phyloP scores from a whole-genome alignment of 2,797 vertebrate genomes.

The Onychomys arenicola region DNA sequence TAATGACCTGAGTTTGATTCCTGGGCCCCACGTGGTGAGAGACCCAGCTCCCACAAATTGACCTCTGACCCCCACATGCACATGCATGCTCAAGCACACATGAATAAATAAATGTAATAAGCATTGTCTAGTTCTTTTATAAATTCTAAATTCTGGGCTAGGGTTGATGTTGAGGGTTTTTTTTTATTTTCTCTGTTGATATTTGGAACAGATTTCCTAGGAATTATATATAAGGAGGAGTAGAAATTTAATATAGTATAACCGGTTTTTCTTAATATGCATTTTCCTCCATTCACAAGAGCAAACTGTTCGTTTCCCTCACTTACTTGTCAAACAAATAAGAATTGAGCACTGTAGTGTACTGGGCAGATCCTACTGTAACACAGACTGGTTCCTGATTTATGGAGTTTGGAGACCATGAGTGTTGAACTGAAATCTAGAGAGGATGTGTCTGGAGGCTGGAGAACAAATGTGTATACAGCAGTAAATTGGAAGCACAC shows the following conservation, averaged over 20 bases:
- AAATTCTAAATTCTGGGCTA: not conserved
- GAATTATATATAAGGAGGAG: not conserved
- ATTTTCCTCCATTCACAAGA: not conserved
- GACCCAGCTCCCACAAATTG: not conserved
- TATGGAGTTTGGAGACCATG: not conserved
- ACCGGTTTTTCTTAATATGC: not conserved
- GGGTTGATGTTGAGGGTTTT: not conserved
- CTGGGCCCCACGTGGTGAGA: not conserved
- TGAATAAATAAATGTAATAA: not conserved
- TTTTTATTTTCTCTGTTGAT: conserved; percentile 19
- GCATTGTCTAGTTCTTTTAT: not conserved
- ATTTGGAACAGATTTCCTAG: conserved; percentile 12
- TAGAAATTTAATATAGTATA: not conserved
- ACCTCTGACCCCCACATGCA: not conserved
- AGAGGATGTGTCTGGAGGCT: not conserved
- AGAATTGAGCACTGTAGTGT: not conserved
- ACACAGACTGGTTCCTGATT: not conserved
- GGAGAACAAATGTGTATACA: not conserved
- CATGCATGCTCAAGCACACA: not conserved
- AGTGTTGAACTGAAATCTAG: not conserved
- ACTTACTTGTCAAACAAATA: not conserved
- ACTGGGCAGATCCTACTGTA: not conserved
- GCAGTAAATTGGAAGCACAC: not conserved
- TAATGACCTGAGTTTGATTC: not conserved
- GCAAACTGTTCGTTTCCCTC: not conserved